Evolutionary conservation across 1,140 invertebrate species (phyloP).

Genomic region (Hormaphis cornu): DNA sequence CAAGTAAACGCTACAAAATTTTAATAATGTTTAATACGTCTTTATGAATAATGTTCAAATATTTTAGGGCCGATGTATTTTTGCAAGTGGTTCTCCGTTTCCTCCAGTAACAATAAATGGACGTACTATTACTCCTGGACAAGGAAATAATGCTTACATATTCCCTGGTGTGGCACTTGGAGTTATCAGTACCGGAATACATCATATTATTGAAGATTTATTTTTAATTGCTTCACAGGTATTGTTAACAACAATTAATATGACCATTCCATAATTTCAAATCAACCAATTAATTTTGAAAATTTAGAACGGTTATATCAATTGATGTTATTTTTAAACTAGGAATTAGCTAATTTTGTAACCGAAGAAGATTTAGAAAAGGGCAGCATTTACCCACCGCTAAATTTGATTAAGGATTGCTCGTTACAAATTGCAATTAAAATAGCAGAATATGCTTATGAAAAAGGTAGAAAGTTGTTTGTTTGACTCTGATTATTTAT

Average conservation of each 20-base stretch:
- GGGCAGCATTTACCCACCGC: slow-evolving; percentile 68
- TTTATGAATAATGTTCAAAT: neutral
- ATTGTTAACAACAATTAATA: too few species aligned
- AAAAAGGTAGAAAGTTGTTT: slow-evolving; percentile 44
- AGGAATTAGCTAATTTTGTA: slow-evolving; percentile 62
- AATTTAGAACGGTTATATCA: neutral
- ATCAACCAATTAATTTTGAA: neutral
- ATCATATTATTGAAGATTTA: slow-evolving; percentile 80
- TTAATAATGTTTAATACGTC: neutral
- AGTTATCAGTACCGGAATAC: slow-evolving; percentile 73
- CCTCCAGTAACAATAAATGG: slow-evolving; percentile 65
- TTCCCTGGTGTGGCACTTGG: slow-evolving; percentile 89
- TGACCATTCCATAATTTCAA: too few species aligned
- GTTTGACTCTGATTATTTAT: neutral
- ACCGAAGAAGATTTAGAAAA: slow-evolving; percentile 56
- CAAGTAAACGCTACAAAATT: slow-evolving; percentile 50
- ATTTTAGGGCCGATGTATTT: slow-evolving; percentile 70
- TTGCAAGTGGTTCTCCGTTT: slow-evolving; percentile 89
- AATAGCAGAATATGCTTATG: slow-evolving; percentile 61
- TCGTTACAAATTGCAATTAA: slow-evolving; percentile 61
- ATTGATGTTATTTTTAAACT: slow-evolving; percentile 34
- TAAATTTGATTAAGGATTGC: slow-evolving; percentile 60
- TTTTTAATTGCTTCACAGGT: slow-evolving; percentile 77
- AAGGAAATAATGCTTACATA: slow-evolving; percentile 95
- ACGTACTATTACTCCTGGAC: slow-evolving; percentile 75